Conservation (phyloP, 2,888 invertebrate species). For the Stenodema calcarata region DNA sequence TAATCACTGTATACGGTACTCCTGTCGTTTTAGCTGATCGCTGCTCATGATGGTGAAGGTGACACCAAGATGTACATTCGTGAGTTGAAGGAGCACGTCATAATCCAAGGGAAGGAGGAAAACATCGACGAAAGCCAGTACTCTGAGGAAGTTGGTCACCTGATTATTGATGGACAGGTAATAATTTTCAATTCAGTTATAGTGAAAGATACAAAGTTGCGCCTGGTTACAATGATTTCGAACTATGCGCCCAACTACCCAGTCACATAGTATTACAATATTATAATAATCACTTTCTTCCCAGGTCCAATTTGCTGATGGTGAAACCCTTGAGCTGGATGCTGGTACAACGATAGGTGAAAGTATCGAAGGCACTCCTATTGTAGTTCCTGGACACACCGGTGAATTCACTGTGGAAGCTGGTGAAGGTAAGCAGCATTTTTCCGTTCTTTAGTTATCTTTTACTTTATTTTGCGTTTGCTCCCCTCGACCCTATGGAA, state of each 20-base stretch:
- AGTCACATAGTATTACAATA: too few species aligned
- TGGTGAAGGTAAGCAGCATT: conserved; percentile 30
- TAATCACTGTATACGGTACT: too few species aligned
- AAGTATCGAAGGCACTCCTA: conserved; percentile 53
- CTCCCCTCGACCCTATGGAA: too few species aligned
- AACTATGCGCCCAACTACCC: too few species aligned
- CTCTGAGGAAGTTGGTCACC: conserved; percentile 58
- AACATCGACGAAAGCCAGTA: conserved; percentile 55
- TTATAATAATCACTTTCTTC: background rate
- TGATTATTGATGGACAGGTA: conserved; percentile 59
- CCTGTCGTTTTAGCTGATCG: conserved; percentile 1
- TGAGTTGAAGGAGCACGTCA: conserved; percentile 65
- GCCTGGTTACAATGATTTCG: too few species aligned
- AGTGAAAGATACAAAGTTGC: too few species aligned
- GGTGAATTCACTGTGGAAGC: conserved; percentile 52
- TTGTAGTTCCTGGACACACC: conserved; percentile 56
- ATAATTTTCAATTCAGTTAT: background rate
- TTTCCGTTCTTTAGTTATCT: too few species aligned
- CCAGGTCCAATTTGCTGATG: conserved; percentile 59
- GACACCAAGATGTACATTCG: conserved; percentile 64
- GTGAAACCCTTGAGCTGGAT: conserved; percentile 57
- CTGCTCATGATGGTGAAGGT: conserved; percentile 56
- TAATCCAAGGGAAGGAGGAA: conserved; percentile 60
- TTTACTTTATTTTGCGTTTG: too few species aligned
- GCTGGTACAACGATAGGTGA: conserved; percentile 54